These are phyloP conservation scores for Patella pellucida DNA, from an alignment of 2,888 invertebrate genomes.

Conservation along the genomic window DNA sequence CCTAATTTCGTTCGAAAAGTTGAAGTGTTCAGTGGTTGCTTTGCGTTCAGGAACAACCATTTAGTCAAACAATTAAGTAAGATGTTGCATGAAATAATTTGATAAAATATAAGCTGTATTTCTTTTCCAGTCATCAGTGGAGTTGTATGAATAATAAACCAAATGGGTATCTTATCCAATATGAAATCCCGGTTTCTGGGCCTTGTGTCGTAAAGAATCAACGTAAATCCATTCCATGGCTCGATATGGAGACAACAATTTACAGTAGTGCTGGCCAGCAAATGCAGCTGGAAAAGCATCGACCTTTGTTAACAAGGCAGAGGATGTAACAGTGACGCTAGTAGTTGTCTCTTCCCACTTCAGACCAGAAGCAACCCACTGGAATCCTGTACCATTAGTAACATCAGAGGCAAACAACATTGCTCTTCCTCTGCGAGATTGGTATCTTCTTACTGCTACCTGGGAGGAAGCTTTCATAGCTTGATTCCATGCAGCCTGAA, in stretches of 20 bases:
- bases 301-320: constrained; percentile 22
- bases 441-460: constrained; percentile 31
- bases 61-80: no score
- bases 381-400: constrained; percentile 16
- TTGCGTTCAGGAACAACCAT: no score
- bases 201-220: constrained; percentile 42
- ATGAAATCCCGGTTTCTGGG: neutral
- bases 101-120: no score
- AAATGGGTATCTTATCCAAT: no score
- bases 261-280: constrained; percentile 49
- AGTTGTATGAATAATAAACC: no score
- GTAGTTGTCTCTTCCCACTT: constrained; percentile 32
- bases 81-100: no score
- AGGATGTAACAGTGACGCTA: constrained; percentile 43
- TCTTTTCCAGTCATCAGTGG: no score
- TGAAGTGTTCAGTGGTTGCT: no score
- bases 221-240: constrained; percentile 62
- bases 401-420: constrained; percentile 37
- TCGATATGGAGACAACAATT: constrained; percentile 52
- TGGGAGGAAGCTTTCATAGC: constrained; percentile 35
- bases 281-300: constrained; percentile 23
- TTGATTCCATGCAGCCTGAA: constrained; percentile 32
- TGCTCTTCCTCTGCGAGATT: constrained; percentile 25
- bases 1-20: no score
- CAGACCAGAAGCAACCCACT: constrained; percentile 31